Percentiles rank a stretch among this genome's conserved stretches.
Conservation (phyloP, 2,113 vertebrate genomes). For the Danio rerio region DNA sequence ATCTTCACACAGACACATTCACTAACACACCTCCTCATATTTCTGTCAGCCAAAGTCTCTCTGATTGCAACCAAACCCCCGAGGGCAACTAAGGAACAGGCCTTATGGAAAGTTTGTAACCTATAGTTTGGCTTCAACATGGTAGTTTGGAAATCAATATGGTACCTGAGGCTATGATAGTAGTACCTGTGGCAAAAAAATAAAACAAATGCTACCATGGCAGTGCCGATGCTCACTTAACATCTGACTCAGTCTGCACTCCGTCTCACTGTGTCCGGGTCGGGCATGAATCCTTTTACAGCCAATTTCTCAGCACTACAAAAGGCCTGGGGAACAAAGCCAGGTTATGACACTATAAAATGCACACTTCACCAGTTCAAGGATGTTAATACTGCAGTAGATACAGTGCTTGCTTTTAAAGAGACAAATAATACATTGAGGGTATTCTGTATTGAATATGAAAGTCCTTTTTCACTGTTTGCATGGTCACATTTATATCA, state of each 20-base stretch:
- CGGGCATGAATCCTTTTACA: slow-evolving; percentile 12
- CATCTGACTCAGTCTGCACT: slow-evolving; percentile 14
- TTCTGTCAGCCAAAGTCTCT: neutral
- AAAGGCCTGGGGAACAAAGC: neutral
- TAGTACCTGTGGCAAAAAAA: neutral
- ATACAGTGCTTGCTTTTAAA: slow-evolving; percentile 17
- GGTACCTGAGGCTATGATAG: slow-evolving; percentile 10
- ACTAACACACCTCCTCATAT: no score
- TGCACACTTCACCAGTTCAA: neutral
- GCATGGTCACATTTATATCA: no score
- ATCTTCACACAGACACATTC: neutral
- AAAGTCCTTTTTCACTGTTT: no score
- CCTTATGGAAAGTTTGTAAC: neutral
- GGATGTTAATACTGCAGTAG: neutral
- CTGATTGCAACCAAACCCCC: neutral
- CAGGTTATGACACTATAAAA: slow-evolving; percentile 32
- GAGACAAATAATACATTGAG: neutral
- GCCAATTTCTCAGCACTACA: neutral
- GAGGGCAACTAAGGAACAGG: neutral
- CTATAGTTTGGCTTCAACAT: neutral
- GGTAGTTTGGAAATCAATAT: slow-evolving; percentile 36
- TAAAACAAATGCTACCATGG: neutral
- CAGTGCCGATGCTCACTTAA: slow-evolving; percentile 4
- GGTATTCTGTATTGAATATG: no score
- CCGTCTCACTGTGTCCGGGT: slow-evolving; percentile 9